Percentiles rank a stretch among this genome's conserved stretches.
Evolutionary conservation across 1,140 invertebrate genomes (phyloP).

Genomic region (Latrodectus geometricus): DNA sequence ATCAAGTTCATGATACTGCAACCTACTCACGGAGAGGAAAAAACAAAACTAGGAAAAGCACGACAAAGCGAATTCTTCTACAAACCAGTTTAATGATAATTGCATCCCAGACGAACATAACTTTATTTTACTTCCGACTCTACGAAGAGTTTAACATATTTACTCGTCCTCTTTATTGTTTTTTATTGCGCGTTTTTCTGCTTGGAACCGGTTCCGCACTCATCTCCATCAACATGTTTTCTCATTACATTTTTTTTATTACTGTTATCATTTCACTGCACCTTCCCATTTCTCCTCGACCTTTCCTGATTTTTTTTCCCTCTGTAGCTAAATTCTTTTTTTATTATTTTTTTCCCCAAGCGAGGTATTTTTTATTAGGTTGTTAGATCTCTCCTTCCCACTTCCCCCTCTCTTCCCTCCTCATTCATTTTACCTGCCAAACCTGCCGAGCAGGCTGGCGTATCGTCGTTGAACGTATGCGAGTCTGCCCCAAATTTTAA

Average conservation of each 20-base stretch:
- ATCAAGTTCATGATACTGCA: background rate
- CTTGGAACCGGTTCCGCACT: slow-evolving; percentile 15
- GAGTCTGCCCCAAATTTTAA: background rate
- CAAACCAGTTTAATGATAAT: background rate
- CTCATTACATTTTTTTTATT: slow-evolving; percentile 39
- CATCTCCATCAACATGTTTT: background rate
- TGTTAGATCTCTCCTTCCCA: slow-evolving; percentile 14
- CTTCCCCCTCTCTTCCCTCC: slow-evolving; percentile 6
- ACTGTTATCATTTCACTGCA: slow-evolving; percentile 44
- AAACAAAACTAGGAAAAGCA: background rate
- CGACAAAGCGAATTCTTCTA: background rate
- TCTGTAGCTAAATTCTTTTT: background rate
- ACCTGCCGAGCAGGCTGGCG: slow-evolving; percentile 36
- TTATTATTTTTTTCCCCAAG: background rate
- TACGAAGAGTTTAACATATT: slow-evolving; percentile 22
- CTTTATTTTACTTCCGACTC: slow-evolving; percentile 41
- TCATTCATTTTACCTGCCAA: slow-evolving; percentile 36
- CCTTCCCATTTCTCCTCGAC: slow-evolving; percentile 39
- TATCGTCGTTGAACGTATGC: background rate
- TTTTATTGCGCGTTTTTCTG: slow-evolving; percentile 12
- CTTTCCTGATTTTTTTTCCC: slow-evolving; percentile 8
- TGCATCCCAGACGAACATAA: slow-evolving; percentile 26
- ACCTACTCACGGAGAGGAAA: background rate
- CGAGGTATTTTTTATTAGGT: background rate
- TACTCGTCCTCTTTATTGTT: slow-evolving; percentile 9